These are phyloP conservation scores for Rhinoptilus africanus DNA, from an alignment of 2,113 vertebrate genomes.

Conservation along the genomic window DNA sequence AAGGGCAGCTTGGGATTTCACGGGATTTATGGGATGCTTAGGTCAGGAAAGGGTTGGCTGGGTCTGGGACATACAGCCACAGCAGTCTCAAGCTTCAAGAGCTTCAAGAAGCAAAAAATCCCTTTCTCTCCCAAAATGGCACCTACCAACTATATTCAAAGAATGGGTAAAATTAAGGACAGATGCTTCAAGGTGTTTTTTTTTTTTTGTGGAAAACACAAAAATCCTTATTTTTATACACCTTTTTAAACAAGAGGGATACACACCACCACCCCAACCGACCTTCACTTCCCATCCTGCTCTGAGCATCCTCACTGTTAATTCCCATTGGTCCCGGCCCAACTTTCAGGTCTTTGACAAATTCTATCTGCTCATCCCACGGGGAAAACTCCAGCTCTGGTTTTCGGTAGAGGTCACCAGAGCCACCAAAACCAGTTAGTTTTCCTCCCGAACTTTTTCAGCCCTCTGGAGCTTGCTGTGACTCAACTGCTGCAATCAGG, in stretches of 20 bases:
- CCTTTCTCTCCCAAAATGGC: background rate
- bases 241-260: background rate
- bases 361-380: rapidly evolving
- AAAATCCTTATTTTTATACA: background rate
- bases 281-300: background rate
- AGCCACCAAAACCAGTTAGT: background rate
- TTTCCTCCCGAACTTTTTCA: background rate
- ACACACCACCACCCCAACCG: rapidly evolving
- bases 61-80: background rate
- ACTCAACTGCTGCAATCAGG: background rate
- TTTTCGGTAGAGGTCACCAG: background rate
- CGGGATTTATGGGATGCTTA: background rate
- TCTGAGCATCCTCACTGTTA: background rate
- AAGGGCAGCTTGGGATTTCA: background rate
- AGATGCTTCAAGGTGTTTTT: background rate
- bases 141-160: background rate
- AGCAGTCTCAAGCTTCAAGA: too few relatives aligned
- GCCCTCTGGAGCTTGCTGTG: background rate
- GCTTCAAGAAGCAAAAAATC: background rate
- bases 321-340: background rate
- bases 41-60: rapidly evolving
- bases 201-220: background rate
- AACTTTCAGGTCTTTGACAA: background rate
- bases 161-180: background rate
- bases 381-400: background rate